Base-by-base conservation (phyloP, 2,797 vertebrate species). In the Chromobotia macracanthus region DNA sequence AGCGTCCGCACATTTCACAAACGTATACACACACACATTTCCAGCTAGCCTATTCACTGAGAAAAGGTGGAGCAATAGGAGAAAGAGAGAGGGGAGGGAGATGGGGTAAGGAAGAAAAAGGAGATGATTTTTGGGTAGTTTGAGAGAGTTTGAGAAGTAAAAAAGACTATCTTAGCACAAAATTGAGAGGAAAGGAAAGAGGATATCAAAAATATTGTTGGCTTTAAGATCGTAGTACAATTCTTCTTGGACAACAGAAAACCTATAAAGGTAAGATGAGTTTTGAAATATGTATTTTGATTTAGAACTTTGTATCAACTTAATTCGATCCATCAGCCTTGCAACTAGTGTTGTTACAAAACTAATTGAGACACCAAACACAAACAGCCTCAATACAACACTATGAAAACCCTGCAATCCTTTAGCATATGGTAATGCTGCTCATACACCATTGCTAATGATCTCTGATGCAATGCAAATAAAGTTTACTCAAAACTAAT, bases 51-150 rank as follows among this genome's bases (percentile, higher is more conserved):
- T 60, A 75, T 31, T 78, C 61, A 80, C 56, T 48, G 64, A 48
- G 75, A 80, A 86, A 77, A 76, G 79, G 53, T 79, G 72, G 79
- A 80, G 76, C 53, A 10, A 19, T 38, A 46, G 46, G 12, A n/a
- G 5, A 41, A 50, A 71, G 46, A 80, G 75, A 81, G 72, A 53
- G 65, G 76, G 80, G 41, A 69, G 72, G 55, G 51, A 28, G 63
- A 55, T 56, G 80, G 72, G 25, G 38, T 73, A 31, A n/a, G 18
- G 28, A 65, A 72, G 83, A 41, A 87, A 80, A 84, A 85, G 82
- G 85, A 86, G 85, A 79, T 84, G 85, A 83, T 83, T 86, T 76
- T 75, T 80, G 67, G 72, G 71, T 79, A 83, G 75, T 79, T 76
- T 28, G 77, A 75, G 64, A 60, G 74, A 48, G 74, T 75, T 79